Evolutionary conservation across 2,888 invertebrate genomes (phyloP).

Genomic region (Patella pellucida): DNA sequence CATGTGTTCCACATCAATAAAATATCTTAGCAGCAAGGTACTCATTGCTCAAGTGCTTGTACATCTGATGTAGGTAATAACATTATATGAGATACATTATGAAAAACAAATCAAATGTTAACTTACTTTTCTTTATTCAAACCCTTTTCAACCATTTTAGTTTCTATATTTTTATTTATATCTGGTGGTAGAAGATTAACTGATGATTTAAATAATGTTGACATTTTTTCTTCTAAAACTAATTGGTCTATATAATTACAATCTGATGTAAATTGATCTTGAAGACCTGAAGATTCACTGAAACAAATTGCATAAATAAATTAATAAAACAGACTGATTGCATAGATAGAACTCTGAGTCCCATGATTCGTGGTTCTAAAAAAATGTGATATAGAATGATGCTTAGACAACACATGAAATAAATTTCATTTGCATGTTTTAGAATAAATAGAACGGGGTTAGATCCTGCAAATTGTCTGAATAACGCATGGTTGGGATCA

Average conservation of each 20-base stretch:
- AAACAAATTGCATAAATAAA: too few relatives aligned
- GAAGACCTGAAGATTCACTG: constrained; percentile 43
- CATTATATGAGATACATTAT: neutral
- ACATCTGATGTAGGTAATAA: too few relatives aligned
- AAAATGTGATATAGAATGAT: neutral
- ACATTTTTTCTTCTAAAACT: constrained; percentile 44
- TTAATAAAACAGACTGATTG: too few relatives aligned
- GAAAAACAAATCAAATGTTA: neutral
- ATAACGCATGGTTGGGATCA: too few relatives aligned
- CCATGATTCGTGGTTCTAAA: neutral
- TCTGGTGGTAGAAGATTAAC: constrained; percentile 58
- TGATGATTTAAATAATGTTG: constrained; percentile 42
- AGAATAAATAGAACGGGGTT: too few relatives aligned
- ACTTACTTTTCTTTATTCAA: constrained; percentile 24
- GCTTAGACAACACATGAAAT: too few relatives aligned
- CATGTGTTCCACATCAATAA: too few relatives aligned
- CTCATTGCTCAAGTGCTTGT: neutral
- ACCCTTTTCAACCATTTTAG: constrained; percentile 44
- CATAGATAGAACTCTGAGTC: too few relatives aligned
- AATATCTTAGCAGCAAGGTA: too few relatives aligned
- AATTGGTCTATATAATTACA: constrained; percentile 48
- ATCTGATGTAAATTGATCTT: constrained; percentile 54
- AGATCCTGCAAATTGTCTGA: too few relatives aligned
- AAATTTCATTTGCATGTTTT: too few relatives aligned
- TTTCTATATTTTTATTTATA: constrained; percentile 50